Percentiles rank a stretch among this genome's conserved stretches.
phyloP scores from a whole-genome alignment of 1,140 invertebrate species.

The Teleogryllus occipitalis region DNA sequence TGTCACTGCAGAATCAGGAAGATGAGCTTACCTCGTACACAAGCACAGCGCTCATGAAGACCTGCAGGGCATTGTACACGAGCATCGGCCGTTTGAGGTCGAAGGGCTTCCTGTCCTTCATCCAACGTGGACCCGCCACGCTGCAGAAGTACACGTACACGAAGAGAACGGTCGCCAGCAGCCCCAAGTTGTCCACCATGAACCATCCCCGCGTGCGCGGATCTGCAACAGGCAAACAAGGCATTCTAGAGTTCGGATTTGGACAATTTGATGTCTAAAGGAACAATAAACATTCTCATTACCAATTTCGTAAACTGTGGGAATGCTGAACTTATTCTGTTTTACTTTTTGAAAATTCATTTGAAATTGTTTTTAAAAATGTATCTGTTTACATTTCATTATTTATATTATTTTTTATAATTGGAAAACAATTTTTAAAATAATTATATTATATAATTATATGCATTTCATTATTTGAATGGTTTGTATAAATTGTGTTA shows the following conservation, averaged over 20 bases:
- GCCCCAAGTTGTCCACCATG: slow-evolving; percentile 68
- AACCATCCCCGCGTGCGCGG: slow-evolving; percentile 79
- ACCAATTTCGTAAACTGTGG: no score
- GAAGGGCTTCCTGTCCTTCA: slow-evolving; percentile 77
- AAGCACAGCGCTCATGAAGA: slow-evolving; percentile 61
- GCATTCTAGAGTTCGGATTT: no score
- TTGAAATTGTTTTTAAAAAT: no score
- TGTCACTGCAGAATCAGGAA: neutral
- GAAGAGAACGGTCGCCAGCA: slow-evolving; percentile 60
- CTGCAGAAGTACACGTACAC: slow-evolving; percentile 62
- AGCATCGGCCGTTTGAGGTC: slow-evolving; percentile 66
- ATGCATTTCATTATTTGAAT: no score
- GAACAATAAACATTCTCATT: no score
- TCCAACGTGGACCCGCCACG: slow-evolving; percentile 41
- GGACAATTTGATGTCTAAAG: neutral
- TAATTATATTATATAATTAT: no score
- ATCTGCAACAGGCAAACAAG: slow-evolving; percentile 50
- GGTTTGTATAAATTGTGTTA: no score
- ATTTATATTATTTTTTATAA: no score
- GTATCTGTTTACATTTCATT: no score
- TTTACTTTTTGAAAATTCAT: no score
- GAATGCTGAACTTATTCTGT: no score
- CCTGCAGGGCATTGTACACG: slow-evolving; percentile 72
- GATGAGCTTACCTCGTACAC: slow-evolving; percentile 51
- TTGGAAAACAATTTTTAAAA: no score